Evolutionary conservation across 2,888 invertebrate species (phyloP).

Genomic region (Fragum sueziense): DNA sequence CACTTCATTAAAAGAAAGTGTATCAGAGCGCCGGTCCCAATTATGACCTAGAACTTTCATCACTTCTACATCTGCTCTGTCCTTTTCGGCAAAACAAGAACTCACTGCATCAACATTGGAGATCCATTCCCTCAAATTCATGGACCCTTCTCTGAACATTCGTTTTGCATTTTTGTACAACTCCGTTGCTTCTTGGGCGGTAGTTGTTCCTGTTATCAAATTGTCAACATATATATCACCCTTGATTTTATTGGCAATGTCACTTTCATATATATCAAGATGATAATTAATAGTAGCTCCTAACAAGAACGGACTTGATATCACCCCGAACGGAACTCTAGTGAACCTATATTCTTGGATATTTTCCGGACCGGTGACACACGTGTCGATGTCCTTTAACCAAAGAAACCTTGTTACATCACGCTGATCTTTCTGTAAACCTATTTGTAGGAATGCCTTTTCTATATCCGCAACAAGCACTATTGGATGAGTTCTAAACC

Average conservation of each 20-base stretch:
- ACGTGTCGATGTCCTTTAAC: conserved; percentile 36
- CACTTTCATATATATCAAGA: conserved; percentile 20
- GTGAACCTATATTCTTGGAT: conserved; percentile 34
- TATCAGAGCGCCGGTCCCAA: conserved; percentile 24
- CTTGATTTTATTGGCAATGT: conserved; percentile 19
- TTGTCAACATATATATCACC: conserved; percentile 40
- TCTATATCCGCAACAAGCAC: conserved; percentile 34
- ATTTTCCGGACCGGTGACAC: not conserved
- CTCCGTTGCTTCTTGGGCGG: not conserved
- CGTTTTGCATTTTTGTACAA: conserved; percentile 28
- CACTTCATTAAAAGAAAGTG: not conserved
- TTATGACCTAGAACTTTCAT: conserved; percentile 28
- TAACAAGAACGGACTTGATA: conserved; percentile 34
- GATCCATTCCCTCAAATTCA: conserved; percentile 45
- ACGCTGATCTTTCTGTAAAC: conserved; percentile 31
- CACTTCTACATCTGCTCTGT: not conserved
- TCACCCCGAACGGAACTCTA: conserved; percentile 36
- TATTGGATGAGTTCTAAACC: conserved; percentile 29
- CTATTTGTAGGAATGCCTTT: conserved; percentile 39
- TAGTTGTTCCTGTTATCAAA: conserved; percentile 33
- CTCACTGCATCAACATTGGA: conserved; percentile 20
- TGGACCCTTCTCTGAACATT: conserved; percentile 32
- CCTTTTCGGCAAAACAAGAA: not conserved
- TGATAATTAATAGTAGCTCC: conserved; percentile 41
- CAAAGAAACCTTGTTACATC: conserved; percentile 45